Base-by-base conservation (phyloP, 2,888 invertebrate genomes). In the Malacosoma neustria region DNA sequence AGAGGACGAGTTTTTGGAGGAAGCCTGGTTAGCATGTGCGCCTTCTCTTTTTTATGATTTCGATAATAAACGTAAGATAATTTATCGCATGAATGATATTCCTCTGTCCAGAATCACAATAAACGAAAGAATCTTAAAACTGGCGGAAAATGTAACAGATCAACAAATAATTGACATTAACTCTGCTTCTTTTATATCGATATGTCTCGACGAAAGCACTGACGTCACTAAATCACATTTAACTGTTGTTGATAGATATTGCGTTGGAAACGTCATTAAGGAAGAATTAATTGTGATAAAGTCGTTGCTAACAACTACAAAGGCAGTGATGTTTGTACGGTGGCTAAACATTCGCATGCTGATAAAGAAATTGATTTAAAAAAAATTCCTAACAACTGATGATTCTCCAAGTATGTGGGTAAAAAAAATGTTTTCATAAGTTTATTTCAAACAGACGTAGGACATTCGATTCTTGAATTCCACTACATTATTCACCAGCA, bases 401-500 rank as follows among this genome's bases (percentile, higher is more conserved):
- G 41, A 42, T 43, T 42, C 45, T 42, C 42, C 40, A 35, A 45
- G 40, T 42, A 45, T 45, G 42, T 40, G 41, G 37, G 42, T n/a
- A n/a, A n/a, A n/a, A n/a, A n/a, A n/a, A n/a, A n/a, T n/a, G n/a
- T n/a, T n/a, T n/a, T n/a, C n/a, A n/a, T n/a, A n/a, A n/a, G n/a
- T 37, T 37, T 39, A 41, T 41, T 38, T 38, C 36, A 38, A 43
- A 34, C 48, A 15, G 45, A 51, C 30, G 45, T 48, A 41, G 51
- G 47, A 46, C 47, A 55, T 41, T 43, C 41, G 37, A 40, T 41
- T 51, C 46, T 57, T 48, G 41, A 43, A 45, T 50, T 54, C 42
- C 50, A 51, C 38, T 54, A 47, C 46, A 50, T 53, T 43, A 55
- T 54, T 47, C 49, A 54, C 45, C 48, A 49, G 42, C 43, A 51